These are phyloP conservation scores for Drosophila infuscata DNA, from an alignment of 2,888 invertebrate genomes.

Conservation along the genomic window DNA sequence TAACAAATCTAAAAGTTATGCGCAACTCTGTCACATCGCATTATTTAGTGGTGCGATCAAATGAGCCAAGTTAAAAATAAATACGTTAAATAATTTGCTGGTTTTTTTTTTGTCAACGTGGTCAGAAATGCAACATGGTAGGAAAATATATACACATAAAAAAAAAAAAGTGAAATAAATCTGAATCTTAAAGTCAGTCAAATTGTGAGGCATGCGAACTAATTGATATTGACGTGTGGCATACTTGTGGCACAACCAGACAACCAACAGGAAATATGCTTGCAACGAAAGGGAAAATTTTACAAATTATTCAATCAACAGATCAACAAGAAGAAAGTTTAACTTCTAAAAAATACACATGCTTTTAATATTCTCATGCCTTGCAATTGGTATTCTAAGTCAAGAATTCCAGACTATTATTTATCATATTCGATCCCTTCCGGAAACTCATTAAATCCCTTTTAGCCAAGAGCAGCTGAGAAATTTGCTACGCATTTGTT, in stretches of 20 bases:
- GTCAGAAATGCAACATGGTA: slow-evolving; percentile 14
- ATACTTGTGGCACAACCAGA: slow-evolving; percentile 28
- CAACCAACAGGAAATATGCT: slow-evolving; percentile 27
- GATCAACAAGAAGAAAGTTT: not conserved
- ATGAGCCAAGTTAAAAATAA: slow-evolving; percentile 33
- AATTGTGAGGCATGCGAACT: slow-evolving; percentile 30
- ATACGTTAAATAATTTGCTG: slow-evolving; percentile 5
- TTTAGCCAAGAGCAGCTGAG: slow-evolving; percentile 37
- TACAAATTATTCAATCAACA: slow-evolving; percentile 7
- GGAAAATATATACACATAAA: slow-evolving; percentile 7
- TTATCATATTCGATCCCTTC: slow-evolving; percentile 24
- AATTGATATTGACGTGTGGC: slow-evolving; percentile 53
- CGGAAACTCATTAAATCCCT: slow-evolving; percentile 61
- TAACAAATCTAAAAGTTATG: slow-evolving; percentile 53
- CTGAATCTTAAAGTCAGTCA: slow-evolving; percentile 31
- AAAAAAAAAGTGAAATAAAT: slow-evolving; percentile 22
- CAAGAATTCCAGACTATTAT: not conserved
- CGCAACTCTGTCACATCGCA: slow-evolving; percentile 63
- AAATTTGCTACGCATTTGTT: slow-evolving; percentile 59
- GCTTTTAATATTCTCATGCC: not conserved
- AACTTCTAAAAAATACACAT: not conserved
- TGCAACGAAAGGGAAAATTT: slow-evolving; percentile 30
- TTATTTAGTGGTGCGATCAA: slow-evolving; percentile 56
- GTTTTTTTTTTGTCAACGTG: slow-evolving; percentile 8
- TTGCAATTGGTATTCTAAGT: not conserved